Evolutionary conservation across 2,113 vertebrate genomes (phyloP).

Genomic region (Cairina moschata): DNA sequence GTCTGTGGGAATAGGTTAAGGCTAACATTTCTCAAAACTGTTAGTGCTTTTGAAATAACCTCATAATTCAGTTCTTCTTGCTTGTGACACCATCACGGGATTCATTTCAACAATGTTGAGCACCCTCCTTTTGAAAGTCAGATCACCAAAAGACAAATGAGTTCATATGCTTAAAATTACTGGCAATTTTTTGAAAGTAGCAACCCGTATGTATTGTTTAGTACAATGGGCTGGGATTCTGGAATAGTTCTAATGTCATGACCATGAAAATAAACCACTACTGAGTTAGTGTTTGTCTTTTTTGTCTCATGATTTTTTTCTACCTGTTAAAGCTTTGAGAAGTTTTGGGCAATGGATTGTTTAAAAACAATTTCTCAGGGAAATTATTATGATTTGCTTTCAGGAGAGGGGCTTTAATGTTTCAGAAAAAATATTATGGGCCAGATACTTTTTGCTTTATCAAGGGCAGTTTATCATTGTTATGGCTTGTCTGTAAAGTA

Average conservation of each 20-base stretch:
- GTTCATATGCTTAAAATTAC: neutral
- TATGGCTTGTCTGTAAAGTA: neutral
- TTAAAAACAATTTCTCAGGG: neutral
- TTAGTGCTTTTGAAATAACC: neutral
- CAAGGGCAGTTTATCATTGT: neutral
- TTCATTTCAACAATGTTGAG: neutral
- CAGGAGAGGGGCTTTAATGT: neutral
- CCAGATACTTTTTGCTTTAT: neutral
- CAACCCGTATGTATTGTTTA: neutral
- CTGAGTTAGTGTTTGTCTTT: neutral
- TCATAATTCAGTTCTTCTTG: neutral
- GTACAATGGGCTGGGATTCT: neutral
- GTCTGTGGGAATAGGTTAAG: neutral
- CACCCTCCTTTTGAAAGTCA: neutral
- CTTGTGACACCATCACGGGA: rapidly evolving
- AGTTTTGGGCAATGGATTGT: neutral
- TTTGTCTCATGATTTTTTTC: neutral
- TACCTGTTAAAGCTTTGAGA: neutral
- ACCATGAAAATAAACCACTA: neutral
- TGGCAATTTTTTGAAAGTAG: neutral
- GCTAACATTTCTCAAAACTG: neutral
- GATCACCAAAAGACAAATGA: neutral
- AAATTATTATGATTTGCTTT: neutral
- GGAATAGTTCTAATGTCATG: neutral
- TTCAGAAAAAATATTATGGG: neutral